Evolutionary conservation across 64 coral and sea anemone species (phyloP).

Genomic region (Montipora foliosa): DNA sequence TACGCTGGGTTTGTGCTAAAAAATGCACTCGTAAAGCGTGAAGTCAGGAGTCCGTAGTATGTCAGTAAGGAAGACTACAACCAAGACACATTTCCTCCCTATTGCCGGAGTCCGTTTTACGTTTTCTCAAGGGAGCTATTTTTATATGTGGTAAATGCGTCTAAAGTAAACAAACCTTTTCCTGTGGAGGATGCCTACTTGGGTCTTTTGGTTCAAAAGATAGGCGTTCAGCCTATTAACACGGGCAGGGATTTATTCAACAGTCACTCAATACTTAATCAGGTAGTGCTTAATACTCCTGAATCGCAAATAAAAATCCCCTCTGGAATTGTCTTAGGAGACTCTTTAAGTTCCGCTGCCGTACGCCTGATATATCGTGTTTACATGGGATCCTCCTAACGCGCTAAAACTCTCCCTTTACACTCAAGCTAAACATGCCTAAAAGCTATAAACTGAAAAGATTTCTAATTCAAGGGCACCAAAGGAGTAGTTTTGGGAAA

Average conservation of each 20-base stretch:
- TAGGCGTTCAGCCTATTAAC: background rate
- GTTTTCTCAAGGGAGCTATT: conserved; percentile 33
- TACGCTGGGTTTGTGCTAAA: conserved; percentile 41
- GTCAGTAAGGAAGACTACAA: conserved; percentile 20
- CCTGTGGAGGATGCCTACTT: conserved; percentile 45
- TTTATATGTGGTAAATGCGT: conserved; percentile 9
- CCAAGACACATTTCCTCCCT: background rate
- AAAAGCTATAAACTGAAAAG: no score
- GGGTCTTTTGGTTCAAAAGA: conserved; percentile 9
- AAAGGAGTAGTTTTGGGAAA: no score
- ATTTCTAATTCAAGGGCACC: no score
- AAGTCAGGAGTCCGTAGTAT: background rate
- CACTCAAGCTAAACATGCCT: no score
- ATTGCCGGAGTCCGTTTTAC: conserved; percentile 43
- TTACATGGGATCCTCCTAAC: background rate
- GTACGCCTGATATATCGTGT: background rate
- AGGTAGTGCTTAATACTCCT: background rate
- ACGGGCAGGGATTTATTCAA: conserved; percentile 1
- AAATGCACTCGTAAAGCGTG: background rate
- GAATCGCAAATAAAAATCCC: background rate
- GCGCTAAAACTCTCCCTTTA: no score
- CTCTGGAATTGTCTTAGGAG: background rate
- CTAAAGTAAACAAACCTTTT: conserved; percentile 7
- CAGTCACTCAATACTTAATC: background rate
- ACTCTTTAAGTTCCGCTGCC: background rate